Evolutionary conservation across 1,140 invertebrate genomes (phyloP), one percentile per base, ranked within the genome.

Genomic region (Cepaea nemoralis): DNA sequence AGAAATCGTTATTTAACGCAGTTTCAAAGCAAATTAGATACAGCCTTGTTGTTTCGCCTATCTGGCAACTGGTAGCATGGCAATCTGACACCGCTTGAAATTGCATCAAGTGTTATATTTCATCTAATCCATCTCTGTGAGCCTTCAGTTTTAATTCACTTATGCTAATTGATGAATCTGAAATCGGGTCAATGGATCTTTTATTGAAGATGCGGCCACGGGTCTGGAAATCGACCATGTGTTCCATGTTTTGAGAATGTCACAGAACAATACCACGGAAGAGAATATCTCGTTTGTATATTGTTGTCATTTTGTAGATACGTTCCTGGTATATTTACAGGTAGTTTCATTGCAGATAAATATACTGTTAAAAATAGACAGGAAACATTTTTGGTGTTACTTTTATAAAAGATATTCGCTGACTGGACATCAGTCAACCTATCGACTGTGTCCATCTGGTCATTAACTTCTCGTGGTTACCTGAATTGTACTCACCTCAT

Each of bases 101-200:
- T 63, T 63, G 16, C 27, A 63, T 63, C 59, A 63, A 63, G 59
- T 27, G 59, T 63, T 63, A 31, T 63, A 19, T 63, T 63, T 63
- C 59, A 31, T 5, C 16, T n/a, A 63, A 27, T 63, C 6, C 59
- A 19, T 2, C 27, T n/a, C 59, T 31, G 16, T 8, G n/a, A 31
- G 59, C 33, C 59, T 31, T 63, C 59, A 63, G 16, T 63, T 63
- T 63, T 5, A 63, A 63, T 63, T 63, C 16, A 12, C n/a, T 63
- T 63, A 63, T 63, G 59, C 59, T 63, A 63, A 63, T 63, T 63
- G 27, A 27, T 31, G n/a, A 31, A 31, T 63, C 27, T 63, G 27
- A 63, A 27, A 63, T 31, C 27, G 27, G 59, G 27, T 27, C 59
- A 31, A 31, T 31, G 27, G n/a, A 27, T 31, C 59, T 63, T 31